Evolutionary conservation across 2,888 invertebrate species (phyloP), one percentile per base, ranked within the genome.

Genomic region (Nemapogon koenigi): DNA sequence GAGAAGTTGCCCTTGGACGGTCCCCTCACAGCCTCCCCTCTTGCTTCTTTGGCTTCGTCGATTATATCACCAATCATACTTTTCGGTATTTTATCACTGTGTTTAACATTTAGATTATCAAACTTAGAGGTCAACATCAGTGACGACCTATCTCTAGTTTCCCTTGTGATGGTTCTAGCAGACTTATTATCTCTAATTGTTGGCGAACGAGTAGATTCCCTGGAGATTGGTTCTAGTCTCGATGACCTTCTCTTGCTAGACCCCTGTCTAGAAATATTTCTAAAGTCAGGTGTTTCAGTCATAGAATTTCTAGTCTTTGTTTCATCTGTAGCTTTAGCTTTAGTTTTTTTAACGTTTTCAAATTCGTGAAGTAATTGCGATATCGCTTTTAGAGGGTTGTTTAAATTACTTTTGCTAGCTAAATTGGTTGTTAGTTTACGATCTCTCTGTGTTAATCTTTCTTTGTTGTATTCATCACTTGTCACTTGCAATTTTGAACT

Each of bases 11-110:
- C 43, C 48, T 60, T 67, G 0, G 61, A 54, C 25, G 75, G 75
- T 0, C 76, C 76, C 4, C 67, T 57, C 3, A 78, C 73, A n/a
- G 75, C 76, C 50, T 78, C 73, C 0, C 76, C 76, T 41, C 68
- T 59, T 1, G 72, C 62, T 56, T 78, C 75, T 49, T 67, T 75
- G 3, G 51, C 68, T 49, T 73, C 72, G 14, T 78, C 73, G 32
- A 67, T 54, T n/a, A 71, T 54, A 41, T 75, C 72, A 8, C 45
- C 40, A 39, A 59, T 65, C 41, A 51, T 63, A n/a, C 7, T 6
- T 11, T 33, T 33, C 10, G 11, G 30, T 4, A 10, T 14, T 30
- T 13, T 10, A 11, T 28, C 11, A 27, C 16, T 28, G 7, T 37
- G 27, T 28, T 17, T 28, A 16, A 35, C 26, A 10, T 35, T 35